Conservation (phyloP, 2,113 vertebrate genomes). For the Apteryx owenii region DNA sequence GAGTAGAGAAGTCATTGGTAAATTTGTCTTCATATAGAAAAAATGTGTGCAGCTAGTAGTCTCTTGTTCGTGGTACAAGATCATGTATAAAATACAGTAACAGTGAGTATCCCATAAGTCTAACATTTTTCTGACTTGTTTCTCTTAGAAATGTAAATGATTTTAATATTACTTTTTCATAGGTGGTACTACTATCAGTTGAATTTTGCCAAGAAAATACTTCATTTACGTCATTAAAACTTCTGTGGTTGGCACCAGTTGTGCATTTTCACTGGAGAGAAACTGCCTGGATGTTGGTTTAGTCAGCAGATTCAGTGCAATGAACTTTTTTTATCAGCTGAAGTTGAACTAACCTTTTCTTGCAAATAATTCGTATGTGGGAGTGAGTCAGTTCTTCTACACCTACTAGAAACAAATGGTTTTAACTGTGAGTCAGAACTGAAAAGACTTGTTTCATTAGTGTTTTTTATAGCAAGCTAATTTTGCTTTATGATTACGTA, state of each 20-base stretch:
- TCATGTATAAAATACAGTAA: background rate
- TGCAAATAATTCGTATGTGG: background rate
- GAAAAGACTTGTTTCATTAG: background rate
- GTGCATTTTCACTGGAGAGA: background rate
- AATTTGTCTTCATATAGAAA: background rate
- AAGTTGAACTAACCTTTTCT: constrained; percentile 7
- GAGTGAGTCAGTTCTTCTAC: constrained; percentile 20
- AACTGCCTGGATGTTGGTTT: background rate
- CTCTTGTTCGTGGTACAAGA: background rate
- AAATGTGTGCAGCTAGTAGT: background rate
- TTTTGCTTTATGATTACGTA: background rate
- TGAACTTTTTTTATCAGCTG: background rate
- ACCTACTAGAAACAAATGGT: background rate
- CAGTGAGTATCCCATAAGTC: background rate
- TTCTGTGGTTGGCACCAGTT: background rate
- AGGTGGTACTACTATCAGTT: background rate
- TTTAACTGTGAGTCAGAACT: constrained; percentile 21
- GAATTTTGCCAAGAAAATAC: background rate
- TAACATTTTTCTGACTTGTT: background rate
- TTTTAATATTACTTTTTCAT: background rate
- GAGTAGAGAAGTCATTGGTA: background rate
- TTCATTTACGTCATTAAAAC: background rate
- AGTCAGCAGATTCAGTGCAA: background rate
- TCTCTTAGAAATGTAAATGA: background rate
- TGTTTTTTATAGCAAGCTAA: constrained; percentile 4